Conservation (phyloP, 2,888 invertebrate genomes). For the Parnassius mnemosyne region DNA sequence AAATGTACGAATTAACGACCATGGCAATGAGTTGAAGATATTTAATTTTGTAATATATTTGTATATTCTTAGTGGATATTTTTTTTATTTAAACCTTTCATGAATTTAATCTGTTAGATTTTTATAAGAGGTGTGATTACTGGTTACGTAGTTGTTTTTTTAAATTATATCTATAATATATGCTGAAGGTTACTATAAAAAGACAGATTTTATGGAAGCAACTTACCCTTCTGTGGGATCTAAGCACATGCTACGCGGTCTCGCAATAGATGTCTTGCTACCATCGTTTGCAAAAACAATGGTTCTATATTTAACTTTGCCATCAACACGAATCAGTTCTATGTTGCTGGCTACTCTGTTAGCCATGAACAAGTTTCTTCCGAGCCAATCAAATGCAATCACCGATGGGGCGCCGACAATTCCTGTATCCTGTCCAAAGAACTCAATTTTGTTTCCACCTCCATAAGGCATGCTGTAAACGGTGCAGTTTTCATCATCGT, state of each 20-base stretch:
- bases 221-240: constrained; percentile 94
- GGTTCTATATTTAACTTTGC: constrained; percentile 89
- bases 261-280: constrained; percentile 90
- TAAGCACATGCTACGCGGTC: constrained; percentile 92
- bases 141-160: no score
- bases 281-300: constrained; percentile 95
- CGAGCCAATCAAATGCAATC: constrained; percentile 98
- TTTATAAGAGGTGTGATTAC: no score
- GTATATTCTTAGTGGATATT: no score
- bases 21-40: no score
- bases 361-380: constrained; percentile 95
- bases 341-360: constrained; percentile 94
- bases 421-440: constrained; percentile 90
- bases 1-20: neutral
- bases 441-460: constrained; percentile 87
- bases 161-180: no score
- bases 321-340: constrained; percentile 92
- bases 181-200: no score
- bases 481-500: constrained; percentile 91
- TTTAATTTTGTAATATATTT: no score
- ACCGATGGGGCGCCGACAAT: constrained; percentile 94
- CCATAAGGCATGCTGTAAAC: constrained; percentile 91
- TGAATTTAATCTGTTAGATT: no score
- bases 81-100: no score
- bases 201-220: neutral